Base-by-base conservation (phyloP, 2,888 invertebrate species). In the Petrolisthes cinctipes region DNA sequence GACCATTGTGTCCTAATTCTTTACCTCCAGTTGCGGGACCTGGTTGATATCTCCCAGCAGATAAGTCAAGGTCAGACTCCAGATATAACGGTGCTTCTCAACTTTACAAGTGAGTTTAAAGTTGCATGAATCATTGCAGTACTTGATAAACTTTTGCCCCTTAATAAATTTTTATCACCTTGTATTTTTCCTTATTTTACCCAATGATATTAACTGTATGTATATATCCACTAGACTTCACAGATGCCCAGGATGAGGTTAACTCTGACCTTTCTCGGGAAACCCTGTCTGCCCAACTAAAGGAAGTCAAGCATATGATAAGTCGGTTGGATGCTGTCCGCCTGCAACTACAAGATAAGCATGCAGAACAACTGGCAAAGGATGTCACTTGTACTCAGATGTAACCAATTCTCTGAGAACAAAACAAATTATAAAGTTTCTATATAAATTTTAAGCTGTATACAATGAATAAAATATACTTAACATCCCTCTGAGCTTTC, bases 351-450 rank as follows among this genome's bases (percentile, higher is more conserved):
- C 86, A 86, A 51, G 86, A 86, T 17, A 20, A 86, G 37, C 57
- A 86, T 53, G 81, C 86, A 20, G 20, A 81, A 11, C 86, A 86
- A 5, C 51, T 86, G 20, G 86, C 86, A 54, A 73, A 57, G n/a
- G 53, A 86, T 82, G 51, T 85, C n/a, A 56, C 86, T 20, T 86
- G 86, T 81, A 73, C 81, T 17, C 86, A 81, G 23, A 86, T 86
- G 86, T 86, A 53, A 20, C 7, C 3, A 79, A 14, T 23, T 20
- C 20, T n/a, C 9, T n/a, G 9, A 73, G 6, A 23, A 9, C 73
- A 73, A n/a, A 37, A 37, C 2, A 37, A 37, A 37, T 37, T 37
- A 37, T 37, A 37, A 37, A 37, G 37, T 37, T 37, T 37, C 37
- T 37, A 37, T 37, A 37, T 37, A 37, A 37, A 37, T 37, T 37